Base-by-base conservation (phyloP, 1,140 invertebrate genomes). In the Drosophila orena region DNA sequence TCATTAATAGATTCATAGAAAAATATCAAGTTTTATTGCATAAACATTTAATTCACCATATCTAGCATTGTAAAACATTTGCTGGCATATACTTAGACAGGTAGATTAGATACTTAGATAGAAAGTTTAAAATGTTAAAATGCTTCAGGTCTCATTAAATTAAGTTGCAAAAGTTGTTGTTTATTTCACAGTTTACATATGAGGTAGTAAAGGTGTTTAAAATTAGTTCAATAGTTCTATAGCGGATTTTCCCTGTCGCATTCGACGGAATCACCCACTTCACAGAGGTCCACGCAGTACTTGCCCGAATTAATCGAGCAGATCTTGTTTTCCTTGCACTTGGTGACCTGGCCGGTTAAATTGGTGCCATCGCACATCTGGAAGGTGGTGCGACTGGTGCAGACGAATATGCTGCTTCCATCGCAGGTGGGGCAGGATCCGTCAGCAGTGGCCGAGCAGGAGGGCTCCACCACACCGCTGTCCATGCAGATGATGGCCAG, bases 331-430 rank as follows among this genome's bases (percentile, higher is more conserved):
- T 35, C 40, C 10, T 79, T 91, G 35, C 90, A 91, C 1, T 40
- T 42, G 4, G 73, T 55, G 20, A 60, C 37, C 4, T 61, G 44
- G 3, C 17, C 24, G 2, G 42, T 59, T 20, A 70, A 12, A 0
- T 30, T 20, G 1, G 14, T 47, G 12, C 77, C 72, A 15, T 81
- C 42, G 65, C 90, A 91, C 65, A 72, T 53, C 10, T 65, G 70
- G 47, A 85, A 91, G 4, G 86, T 90, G 40, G 77, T 90, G 50
- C 77, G 77, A 27, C 86, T 91, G 43, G 83, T 91, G 61, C 90
- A 91, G 46, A 83, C 70, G 17, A 91, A 91, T 4, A 81, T 5
- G 0, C 22, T 40, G 5, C 0, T 17, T 5, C 59, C 80, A 15
- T 76, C 49, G 49, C 90, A 91, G 14, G 6, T 14, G 0, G 49